These are phyloP conservation scores for Matsumyia berberina DNA, from an alignment of 2,888 invertebrate species.

Conservation along the genomic window DNA sequence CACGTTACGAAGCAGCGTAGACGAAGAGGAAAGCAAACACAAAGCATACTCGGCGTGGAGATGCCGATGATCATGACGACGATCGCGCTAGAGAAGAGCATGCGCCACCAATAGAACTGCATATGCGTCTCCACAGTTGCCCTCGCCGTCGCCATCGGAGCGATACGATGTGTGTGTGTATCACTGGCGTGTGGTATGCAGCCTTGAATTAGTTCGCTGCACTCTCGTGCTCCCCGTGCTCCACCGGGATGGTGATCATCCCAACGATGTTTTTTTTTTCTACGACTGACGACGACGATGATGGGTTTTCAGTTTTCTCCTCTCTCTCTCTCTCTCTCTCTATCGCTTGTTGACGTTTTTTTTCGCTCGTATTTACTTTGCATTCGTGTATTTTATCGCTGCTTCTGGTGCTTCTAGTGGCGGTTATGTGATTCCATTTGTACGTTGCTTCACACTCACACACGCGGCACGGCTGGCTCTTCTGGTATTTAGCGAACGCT, in stretches of 20 bases:
- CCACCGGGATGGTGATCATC: constrained; percentile 65
- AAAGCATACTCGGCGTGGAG: constrained; percentile 35
- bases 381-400: constrained; percentile 65
- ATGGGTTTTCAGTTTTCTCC: no score
- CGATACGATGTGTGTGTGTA: constrained; percentile 40
- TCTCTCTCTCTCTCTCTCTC: constrained; percentile 46
- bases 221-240: constrained; percentile 80
- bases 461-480: constrained; percentile 65
- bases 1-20: constrained; percentile 17
- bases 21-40: constrained; percentile 54
- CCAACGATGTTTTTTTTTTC: constrained; percentile 29
- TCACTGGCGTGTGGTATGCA: constrained; percentile 83
- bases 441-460: constrained; percentile 58
- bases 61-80: constrained; percentile 50
- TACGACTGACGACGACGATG: constrained; percentile 46
- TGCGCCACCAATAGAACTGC: constrained; percentile 75
- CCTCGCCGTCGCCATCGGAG: constrained; percentile 5
- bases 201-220: constrained; percentile 85
- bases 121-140: constrained; percentile 56
- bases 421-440: constrained; percentile 62
- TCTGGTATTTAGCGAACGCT: constrained; percentile 65
- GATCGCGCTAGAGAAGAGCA: constrained; percentile 68
- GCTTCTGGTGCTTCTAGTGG: constrained; percentile 67
- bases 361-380: constrained; percentile 52
- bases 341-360: constrained; percentile 51